Evolutionary conservation across 2,888 invertebrate genomes (phyloP).

Genomic region (Epiblema foenella): DNA sequence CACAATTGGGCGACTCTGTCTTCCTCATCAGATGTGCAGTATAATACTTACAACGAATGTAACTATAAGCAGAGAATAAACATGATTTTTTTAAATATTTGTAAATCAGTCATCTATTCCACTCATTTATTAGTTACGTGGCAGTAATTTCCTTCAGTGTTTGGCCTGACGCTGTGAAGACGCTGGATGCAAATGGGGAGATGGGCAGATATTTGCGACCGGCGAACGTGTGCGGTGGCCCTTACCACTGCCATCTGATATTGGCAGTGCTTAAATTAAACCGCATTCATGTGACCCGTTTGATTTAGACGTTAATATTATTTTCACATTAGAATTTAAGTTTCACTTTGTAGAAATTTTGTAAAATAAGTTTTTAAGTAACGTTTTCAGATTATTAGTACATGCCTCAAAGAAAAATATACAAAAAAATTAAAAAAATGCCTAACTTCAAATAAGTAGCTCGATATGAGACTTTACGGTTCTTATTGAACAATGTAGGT

Average conservation of each 20-base stretch:
- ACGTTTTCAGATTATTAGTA: too few relatives aligned
- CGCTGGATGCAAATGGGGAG: slow-evolving; percentile 74
- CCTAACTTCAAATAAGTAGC: too few relatives aligned
- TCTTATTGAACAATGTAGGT: too few relatives aligned
- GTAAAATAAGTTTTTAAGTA: too few relatives aligned
- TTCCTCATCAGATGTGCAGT: too few relatives aligned
- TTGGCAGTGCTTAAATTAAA: slow-evolving; percentile 41
- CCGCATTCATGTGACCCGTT: slow-evolving; percentile 22
- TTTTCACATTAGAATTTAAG: neutral
- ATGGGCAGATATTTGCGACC: slow-evolving; percentile 66
- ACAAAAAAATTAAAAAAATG: too few relatives aligned
- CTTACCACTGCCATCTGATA: slow-evolving; percentile 64
- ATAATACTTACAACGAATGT: too few relatives aligned
- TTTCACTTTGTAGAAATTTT: too few relatives aligned
- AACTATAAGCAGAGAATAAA: neutral
- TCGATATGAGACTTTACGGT: too few relatives aligned
- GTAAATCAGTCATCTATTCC: neutral
- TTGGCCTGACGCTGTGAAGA: slow-evolving; percentile 51
- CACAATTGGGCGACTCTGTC: too few relatives aligned
- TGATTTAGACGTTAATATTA: slow-evolving; percentile 21
- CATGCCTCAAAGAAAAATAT: too few relatives aligned
- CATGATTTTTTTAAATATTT: neutral
- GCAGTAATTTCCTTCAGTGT: slow-evolving; percentile 21
- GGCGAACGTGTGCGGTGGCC: slow-evolving; percentile 71
- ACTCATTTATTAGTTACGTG: slow-evolving; percentile 10